Percentiles rank a stretch among this genome's conserved stretches.
phyloP scores from a whole-genome alignment of 2,888 invertebrate genomes.

The Dryomyza anilis region DNA sequence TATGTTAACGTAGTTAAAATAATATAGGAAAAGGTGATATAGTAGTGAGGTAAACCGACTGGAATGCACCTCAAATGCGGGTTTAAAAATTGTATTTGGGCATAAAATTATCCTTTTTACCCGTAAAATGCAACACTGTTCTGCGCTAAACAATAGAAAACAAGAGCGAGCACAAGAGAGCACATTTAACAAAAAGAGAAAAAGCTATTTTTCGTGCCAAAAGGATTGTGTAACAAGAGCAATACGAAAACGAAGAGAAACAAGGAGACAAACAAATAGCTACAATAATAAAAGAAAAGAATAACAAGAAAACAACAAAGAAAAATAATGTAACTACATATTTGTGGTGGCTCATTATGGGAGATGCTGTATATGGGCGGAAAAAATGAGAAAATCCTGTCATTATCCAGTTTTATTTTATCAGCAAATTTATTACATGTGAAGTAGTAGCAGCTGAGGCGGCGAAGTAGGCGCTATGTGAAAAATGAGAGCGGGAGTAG shows the following conservation, averaged over 20 bases:
- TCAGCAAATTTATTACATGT: constrained; percentile 52
- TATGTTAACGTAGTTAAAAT: no score
- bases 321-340: constrained; percentile 7
- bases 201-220: background rate
- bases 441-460: background rate
- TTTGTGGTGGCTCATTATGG: background rate
- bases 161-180: constrained; percentile 4
- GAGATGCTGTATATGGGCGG: background rate
- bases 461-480: background rate
- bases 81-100: no score
- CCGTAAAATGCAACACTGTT: no score
- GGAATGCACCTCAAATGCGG: no score
- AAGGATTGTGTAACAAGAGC: no score
- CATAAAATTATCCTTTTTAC: no score
- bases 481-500: background rate
- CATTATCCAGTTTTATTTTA: constrained; percentile 54
- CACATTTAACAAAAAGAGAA: no score
- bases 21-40: no score
- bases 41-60: no score
- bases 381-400: constrained; percentile 43
- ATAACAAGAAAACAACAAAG: background rate
- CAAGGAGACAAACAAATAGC: background rate
- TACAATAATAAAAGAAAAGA: background rate
- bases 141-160: no score
- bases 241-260: no score